Evolutionary conservation across 2,888 invertebrate species (phyloP).

Genomic region (Margaritifera margaritifera): DNA sequence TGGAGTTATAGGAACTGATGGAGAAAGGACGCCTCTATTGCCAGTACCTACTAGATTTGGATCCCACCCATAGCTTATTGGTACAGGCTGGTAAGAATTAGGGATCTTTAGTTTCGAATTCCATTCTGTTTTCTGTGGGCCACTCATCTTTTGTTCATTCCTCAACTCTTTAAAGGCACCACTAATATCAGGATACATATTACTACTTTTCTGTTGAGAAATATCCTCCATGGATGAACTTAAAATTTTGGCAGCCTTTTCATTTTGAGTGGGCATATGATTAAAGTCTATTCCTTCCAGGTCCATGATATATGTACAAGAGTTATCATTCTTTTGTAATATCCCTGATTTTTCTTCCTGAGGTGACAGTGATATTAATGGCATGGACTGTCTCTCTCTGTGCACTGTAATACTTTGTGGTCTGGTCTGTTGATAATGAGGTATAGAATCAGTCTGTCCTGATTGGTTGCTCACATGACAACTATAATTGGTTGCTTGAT

Average conservation of each 20-base stretch:
- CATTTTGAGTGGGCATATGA: background rate
- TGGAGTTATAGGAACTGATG: conserved; percentile 28
- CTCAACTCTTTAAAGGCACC: conserved; percentile 48
- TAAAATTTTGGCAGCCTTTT: conserved; percentile 7
- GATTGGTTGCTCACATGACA: too few relatives aligned
- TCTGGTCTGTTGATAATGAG: too few relatives aligned
- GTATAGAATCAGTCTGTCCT: too few relatives aligned
- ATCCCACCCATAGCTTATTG: conserved; percentile 47
- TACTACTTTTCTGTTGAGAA: conserved; percentile 17
- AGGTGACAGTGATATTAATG: conserved; percentile 36
- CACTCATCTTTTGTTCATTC: conserved; percentile 8
- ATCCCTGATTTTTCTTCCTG: conserved; percentile 1
- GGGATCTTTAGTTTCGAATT: too few relatives aligned
- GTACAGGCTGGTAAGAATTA: conserved; percentile 14
- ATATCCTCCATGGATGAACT: conserved; percentile 34
- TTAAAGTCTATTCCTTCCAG: conserved; percentile 58
- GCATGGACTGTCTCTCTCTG: background rate
- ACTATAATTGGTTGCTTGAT: too few relatives aligned
- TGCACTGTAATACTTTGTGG: too few relatives aligned
- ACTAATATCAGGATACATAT: conserved; percentile 60
- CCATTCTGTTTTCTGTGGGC: background rate
- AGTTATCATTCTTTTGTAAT: background rate
- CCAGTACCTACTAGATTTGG: conserved; percentile 21
- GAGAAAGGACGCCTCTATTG: conserved; percentile 9
- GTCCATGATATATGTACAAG: conserved; percentile 38